Evolutionary conservation across 2,797 vertebrate species (phyloP), one percentile per base, ranked within the genome.

Genomic region (Alauda arvensis): DNA sequence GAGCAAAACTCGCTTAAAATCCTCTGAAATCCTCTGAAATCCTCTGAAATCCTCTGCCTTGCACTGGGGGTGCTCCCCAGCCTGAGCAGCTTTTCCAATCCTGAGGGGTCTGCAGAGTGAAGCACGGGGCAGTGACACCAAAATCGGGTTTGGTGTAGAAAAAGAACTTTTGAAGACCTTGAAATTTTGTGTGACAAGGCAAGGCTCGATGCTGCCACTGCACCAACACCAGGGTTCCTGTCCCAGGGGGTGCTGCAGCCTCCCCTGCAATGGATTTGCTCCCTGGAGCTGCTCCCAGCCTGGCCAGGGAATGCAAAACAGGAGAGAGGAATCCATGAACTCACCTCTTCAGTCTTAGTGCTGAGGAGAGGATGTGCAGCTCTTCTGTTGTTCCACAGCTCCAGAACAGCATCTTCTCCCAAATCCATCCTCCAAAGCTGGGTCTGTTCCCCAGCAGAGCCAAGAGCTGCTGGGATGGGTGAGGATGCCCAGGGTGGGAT

Each of bases 371-470:
- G 10, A 12, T 15, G 6, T 11, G 16, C 60, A 49, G 26, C 20
- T 61, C 42, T 21, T 33, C 48, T 2, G 0, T 4, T 16, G 3
- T 2, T 37, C 20, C 8, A 7, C 2, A 40, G 45, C 23, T n/a
- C n/a, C 37, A 31, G 16, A 60, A 1, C 8, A 39, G 46, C 40
- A 10, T 5, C 62, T 57, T 24, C 57, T 46, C n/a, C 48, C 37
- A 8, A 8, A 0, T 0, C 2, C 8, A 2, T 2, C 16, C 56
- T 16, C 26, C 45, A 8, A 0, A 2, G 20, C 33, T 1, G 3
- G 6, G 8, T 37, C 37, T 37, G 37, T 4, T 53, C 43, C 37
- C 20, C 52, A 53, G 66, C 40, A 34, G 12, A 31, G 23, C 46
- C 25, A 24, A 26, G 33, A 4, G 53, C n/a, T 37, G 37, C 37